Evolutionary conservation across 1,140 invertebrate species (phyloP).

Genomic region (Galendromus occidentalis): DNA sequence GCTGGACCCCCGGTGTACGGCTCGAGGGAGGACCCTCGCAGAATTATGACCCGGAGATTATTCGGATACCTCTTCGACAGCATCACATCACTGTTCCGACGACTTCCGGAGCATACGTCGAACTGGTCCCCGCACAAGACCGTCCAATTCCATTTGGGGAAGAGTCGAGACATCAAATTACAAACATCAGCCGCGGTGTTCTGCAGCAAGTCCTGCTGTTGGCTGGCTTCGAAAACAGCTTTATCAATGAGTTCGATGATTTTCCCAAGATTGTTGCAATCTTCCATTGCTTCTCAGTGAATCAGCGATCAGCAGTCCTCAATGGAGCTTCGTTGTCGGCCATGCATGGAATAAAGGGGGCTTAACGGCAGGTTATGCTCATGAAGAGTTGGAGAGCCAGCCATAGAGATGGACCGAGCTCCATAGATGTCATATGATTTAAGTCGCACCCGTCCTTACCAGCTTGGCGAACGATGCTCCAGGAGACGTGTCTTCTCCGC

Average conservation of each 20-base stretch:
- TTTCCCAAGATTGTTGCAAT: not conserved
- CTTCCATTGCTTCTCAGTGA: not conserved
- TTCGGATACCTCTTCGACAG: not conserved
- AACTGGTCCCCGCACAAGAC: not conserved
- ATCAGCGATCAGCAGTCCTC: no score
- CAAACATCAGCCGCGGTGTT: not conserved
- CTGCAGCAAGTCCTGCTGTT: not conserved
- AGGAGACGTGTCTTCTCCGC: no score
- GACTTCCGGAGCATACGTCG: not conserved
- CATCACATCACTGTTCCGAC: not conserved
- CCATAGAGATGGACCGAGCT: no score
- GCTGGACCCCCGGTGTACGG: not conserved
- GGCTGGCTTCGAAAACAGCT: not conserved
- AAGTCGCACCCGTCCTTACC: no score
- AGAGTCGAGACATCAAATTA: not conserved
- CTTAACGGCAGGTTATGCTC: no score
- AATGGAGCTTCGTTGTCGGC: no score
- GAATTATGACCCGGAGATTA: not conserved
- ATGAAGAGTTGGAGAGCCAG: no score
- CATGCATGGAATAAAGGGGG: no score
- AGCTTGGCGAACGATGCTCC: no score
- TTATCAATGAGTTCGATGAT: not conserved
- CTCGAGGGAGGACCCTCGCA: not conserved
- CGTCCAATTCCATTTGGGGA: conserved; percentile 5
- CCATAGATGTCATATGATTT: no score